Base-by-base conservation (phyloP, 2,113 vertebrate species). In the Myotis yumanensis region DNA sequence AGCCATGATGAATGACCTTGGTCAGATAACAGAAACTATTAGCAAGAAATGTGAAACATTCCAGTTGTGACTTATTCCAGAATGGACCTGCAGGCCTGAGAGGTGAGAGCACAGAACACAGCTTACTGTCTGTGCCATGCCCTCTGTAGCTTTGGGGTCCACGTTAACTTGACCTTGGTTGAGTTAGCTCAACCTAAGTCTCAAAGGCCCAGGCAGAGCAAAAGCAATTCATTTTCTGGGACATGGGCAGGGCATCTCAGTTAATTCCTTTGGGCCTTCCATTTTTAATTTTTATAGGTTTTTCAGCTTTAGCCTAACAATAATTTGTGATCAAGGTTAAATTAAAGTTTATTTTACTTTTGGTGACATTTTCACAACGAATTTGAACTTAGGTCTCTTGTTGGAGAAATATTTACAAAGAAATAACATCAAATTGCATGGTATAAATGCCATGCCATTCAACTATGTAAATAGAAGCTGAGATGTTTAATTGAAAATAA, bases 361-460 rank as follows among this genome's bases (percentile, higher is more conserved):
- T 93, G 96, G 89, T 98, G 97, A 97, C 98, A 98, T 96, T 98
- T 98, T 98, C 96, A 96, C 97, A 98, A 98, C 92, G 97, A 97
- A 98, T 98, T 97, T 98, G 97, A 98, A 98, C 95, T 97, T 98
- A 96, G 93, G 95, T 97, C 97, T 98, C 97, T 57, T 25, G 90
- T 97, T 98, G 97, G 96, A 97, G 96, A 98, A 98, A 98, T 98
- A 98, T 98, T 98, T 98, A 98, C 92, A 93, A 51, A 98, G 98
- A 98, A 98, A 98, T 97, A 98, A 97, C 93, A 91, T 11, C 40
- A 97, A 97, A 97, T 98, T 97, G 93, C 69, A 54, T 66, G 83
- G 91, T 97, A 92, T 96, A 98, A 98, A 98, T 97, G 97, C 90
- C 96, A 90, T 97, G 98, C 95, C 97, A 97, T 98, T 98, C 96